phyloP scores from a whole-genome alignment of 92 coral and sea anemone species.

The Desmophyllum pertusum region DNA sequence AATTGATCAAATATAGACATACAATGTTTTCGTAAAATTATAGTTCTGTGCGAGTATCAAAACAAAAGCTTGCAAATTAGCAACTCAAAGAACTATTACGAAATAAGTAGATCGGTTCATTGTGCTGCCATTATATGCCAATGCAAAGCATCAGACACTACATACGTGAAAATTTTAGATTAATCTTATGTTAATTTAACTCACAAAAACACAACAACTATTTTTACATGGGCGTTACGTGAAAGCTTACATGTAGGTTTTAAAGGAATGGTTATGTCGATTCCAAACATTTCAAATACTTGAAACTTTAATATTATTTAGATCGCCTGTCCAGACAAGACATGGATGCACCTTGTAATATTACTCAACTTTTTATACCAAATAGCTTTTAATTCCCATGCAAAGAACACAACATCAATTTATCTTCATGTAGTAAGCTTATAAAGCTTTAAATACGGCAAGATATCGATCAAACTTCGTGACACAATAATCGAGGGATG shows the following conservation, averaged over 20 bases:
- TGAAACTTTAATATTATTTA: not conserved
- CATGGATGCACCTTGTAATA: not conserved
- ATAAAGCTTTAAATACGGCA: not conserved
- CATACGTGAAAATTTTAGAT: not conserved
- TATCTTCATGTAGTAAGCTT: too few relatives aligned
- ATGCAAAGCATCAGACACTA: not conserved
- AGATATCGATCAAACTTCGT: not conserved
- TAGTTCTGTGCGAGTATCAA: not conserved
- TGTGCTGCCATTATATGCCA: not conserved
- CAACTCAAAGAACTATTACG: not conserved
- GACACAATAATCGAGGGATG: not conserved
- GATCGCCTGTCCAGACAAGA: not conserved
- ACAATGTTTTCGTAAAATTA: not conserved
- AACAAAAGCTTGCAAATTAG: not conserved
- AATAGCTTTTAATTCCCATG: conserved; percentile 6
- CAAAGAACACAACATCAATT: conserved; percentile 7
- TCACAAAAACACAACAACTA: conserved; percentile 16
- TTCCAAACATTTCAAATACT: not conserved
- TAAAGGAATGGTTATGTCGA: too few relatives aligned
- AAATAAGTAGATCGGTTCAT: not conserved
- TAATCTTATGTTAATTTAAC: conserved; percentile 12
- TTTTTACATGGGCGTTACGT: conserved; percentile 21
- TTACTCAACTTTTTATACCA: conserved; percentile 6
- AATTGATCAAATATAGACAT: not conserved
- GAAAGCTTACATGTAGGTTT: not conserved